Base-by-base conservation (phyloP, 1,140 invertebrate genomes). In the Steinernema feltiae region DNA sequence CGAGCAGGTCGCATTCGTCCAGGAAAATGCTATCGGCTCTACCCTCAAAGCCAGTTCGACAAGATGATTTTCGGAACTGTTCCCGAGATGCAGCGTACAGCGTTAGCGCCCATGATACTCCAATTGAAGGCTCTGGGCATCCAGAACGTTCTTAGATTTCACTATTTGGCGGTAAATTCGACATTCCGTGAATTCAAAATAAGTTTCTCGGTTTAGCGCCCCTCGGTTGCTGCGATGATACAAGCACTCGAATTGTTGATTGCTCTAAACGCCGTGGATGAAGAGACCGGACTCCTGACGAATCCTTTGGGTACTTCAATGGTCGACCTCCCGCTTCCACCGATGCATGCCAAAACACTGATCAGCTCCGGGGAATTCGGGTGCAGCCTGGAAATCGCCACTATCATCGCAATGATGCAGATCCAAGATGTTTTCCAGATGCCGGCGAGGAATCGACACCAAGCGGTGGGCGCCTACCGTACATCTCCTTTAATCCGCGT, bases 111-210 rank as follows among this genome's bases (percentile, higher is more conserved):
- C 1, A 98, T 94, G 0, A 94, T 91, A 15, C 87, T 99, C 1
- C 94, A 97, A 79, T 86, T 99, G 0, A 98, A 98, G 87, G 96
- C 95, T 0, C 97, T 99, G 95, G 96, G 96, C 1, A 98, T 99
- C 70, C 98, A 98, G 87, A 95, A 98, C 88, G 88, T 99, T 24
- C 87, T 98, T n/a, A 92, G 94, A 84, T 99, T 99, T 82, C 79
- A 88, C 77, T 90, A 90, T 81, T 80, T 89, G 1, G 88, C 89
- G 3, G 88, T 88, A 74, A 73, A 78, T 82, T 70, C 12, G 1
- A 27, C 7, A 12, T 3, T 32, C 27, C 46, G 30, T 17, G 7
- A 41, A 7, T 24, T 30, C 0, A 18, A 73, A 18, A 41, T 41
- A 18, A 41, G 35, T 41, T 41, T 35, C 90, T 92, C n/a, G n/a